phyloP scores from a whole-genome alignment of 1,140 invertebrate genomes.

The Spodoptera frugiperda region DNA sequence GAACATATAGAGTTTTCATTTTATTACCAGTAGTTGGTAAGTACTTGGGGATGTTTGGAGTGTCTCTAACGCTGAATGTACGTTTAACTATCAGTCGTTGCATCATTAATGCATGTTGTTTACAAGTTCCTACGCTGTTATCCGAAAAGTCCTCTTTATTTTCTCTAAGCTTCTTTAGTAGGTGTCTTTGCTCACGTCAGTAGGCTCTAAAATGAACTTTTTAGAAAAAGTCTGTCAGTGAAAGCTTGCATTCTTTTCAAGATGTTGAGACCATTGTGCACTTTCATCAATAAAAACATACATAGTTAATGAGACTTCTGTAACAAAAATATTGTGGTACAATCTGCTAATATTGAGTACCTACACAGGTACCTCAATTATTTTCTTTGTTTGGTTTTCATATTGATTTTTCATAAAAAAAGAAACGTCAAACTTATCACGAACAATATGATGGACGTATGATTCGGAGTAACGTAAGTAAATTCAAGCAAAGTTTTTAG shows the following conservation, averaged over 20 bases:
- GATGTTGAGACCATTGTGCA: too few relatives aligned
- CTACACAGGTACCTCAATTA: neutral
- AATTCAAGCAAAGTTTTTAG: too few relatives aligned
- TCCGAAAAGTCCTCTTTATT: conserved; percentile 39
- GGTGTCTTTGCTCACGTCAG: neutral
- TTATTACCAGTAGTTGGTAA: conserved; percentile 31
- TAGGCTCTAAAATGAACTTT: neutral
- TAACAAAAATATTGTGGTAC: too few relatives aligned
- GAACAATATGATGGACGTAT: too few relatives aligned
- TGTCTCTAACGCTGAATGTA: conserved; percentile 25
- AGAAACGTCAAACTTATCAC: too few relatives aligned
- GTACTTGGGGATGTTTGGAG: conserved; percentile 39
- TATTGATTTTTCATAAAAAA: too few relatives aligned
- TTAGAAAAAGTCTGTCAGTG: too few relatives aligned
- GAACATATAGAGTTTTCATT: conserved; percentile 17
- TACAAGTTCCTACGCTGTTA: conserved; percentile 40
- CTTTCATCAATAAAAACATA: too few relatives aligned
- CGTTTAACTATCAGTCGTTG: conserved; percentile 34
- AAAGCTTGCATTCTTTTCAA: too few relatives aligned
- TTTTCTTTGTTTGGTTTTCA: neutral
- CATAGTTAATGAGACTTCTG: too few relatives aligned
- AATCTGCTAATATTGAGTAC: too few relatives aligned
- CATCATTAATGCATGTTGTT: conserved; percentile 48
- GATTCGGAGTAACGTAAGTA: too few relatives aligned
- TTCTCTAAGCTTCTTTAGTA: conserved; percentile 6